Base-by-base conservation (phyloP, 2,888 invertebrate genomes). In the Matsumyia berberina region DNA sequence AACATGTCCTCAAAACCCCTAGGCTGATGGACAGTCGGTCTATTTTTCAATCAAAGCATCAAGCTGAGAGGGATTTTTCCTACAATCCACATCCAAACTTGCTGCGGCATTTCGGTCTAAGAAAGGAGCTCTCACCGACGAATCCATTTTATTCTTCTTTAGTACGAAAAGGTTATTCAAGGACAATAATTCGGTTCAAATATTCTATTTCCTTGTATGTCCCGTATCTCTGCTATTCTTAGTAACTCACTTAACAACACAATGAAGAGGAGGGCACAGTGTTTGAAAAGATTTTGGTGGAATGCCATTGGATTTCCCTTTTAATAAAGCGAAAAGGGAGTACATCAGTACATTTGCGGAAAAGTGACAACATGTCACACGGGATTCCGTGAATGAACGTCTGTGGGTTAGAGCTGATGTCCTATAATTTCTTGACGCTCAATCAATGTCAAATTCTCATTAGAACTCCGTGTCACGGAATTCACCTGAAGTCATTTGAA, bases 131-230 rank as follows among this genome's bases (percentile, higher is more conserved):
- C 6, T 24, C 35, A n/a, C 7, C 7, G 42, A 39, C 4, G 0
- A 58, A 12, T 58, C 58, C 58, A 11, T 42, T 42, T 58, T 29
- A 58, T 58, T 24, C 58, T 42, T 42, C 5, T 29, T 24, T 42
- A 24, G 42, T 58, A 29, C 12, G 24, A 58, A 58, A 58, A 58
- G 39, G 9, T 58, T 24, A 42, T 29, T 42, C 39, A 39, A 29
- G 39, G 58, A 42, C 39, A 42, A 42, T 60, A 42, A 60, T 60
- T 29, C 29, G 29, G 17, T 35, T 55, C 0, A 17, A 35, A 17
- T 35, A n/a, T 19, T 35, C 17, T 42, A 9, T 39, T 24, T 12
- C 6, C 42, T 11, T 24, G n/a, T n/a, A n/a, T n/a, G n/a, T n/a
- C n/a, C 31, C 9, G 12, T 12, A 5, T 29, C 1, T 29, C 9